A percentile compares a stretch with the other conserved stretches of the same genome.
phyloP scores from a whole-genome alignment of 2,113 vertebrate genomes.

The Sinosuthora webbiana region DNA sequence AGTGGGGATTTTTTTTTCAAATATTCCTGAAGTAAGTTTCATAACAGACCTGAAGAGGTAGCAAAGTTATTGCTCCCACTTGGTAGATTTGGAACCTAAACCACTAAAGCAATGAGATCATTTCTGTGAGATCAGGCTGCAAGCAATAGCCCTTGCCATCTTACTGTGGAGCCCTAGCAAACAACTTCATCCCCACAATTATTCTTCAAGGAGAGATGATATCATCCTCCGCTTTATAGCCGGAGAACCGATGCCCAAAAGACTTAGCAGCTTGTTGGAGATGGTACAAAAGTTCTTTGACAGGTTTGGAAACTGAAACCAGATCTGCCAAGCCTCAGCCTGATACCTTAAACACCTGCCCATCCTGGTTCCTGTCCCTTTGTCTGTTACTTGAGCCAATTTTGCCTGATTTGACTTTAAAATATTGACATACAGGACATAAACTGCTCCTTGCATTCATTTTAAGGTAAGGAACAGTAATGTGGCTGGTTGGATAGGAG shows the following conservation, averaged over 20 bases:
- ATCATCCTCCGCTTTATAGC: neutral
- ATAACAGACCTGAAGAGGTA: conserved; percentile 54
- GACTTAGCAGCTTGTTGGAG: conserved; percentile 16
- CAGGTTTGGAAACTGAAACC: conserved; percentile 27
- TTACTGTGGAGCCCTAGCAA: neutral
- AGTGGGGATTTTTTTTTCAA: neutral
- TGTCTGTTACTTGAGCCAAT: neutral
- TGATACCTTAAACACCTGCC: conserved; percentile 42
- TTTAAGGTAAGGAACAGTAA: neutral
- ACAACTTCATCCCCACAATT: neutral
- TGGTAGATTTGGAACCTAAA: conserved; percentile 49
- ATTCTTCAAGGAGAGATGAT: conserved; percentile 3
- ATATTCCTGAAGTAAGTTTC: conserved; percentile 29
- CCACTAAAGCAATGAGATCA: conserved; percentile 43
- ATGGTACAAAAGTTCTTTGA: neutral
- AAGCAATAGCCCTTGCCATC: conserved; percentile 13
- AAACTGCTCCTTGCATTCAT: neutral
- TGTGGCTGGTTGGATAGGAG: rapidly evolving
- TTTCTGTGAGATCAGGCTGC: conserved; percentile 40
- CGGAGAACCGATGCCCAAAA: neutral
- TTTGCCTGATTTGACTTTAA: neutral
- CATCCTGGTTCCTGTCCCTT: neutral
- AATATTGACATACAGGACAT: neutral
- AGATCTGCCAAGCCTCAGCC: neutral
- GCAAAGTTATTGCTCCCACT: conserved; percentile 53